Evolutionary conservation across 2,888 invertebrate genomes (phyloP).

Genomic region (Petrolisthes cinctipes): DNA sequence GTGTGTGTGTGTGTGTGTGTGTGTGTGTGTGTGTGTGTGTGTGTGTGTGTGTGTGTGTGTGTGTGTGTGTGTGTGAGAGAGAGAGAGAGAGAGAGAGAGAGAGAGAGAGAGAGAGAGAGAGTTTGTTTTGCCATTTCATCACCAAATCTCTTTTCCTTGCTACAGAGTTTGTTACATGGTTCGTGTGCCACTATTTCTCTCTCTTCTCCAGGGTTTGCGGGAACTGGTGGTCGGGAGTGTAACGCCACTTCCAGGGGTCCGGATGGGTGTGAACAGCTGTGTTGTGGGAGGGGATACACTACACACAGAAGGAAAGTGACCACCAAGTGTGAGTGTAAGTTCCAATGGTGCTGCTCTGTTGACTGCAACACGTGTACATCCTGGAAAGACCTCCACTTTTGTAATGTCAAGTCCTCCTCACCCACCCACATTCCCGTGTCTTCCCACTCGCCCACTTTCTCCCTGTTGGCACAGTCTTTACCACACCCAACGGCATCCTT

Average conservation of each 20-base stretch:
- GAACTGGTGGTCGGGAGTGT: constrained; percentile 55
- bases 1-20: background rate
- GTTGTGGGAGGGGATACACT: constrained; percentile 85
- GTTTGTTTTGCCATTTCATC: too few relatives aligned
- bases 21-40: background rate
- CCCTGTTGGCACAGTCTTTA: background rate
- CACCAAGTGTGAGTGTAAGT: constrained; percentile 82
- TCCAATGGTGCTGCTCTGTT: constrained; percentile 89
- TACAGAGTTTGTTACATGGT: too few relatives aligned
- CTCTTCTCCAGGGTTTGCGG: constrained; percentile 35
- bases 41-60: background rate
- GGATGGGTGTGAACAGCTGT: constrained; percentile 83
- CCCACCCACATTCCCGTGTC: background rate
- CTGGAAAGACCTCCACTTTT: constrained; percentile 80
- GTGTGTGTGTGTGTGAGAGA: background rate
- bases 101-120: background rate
- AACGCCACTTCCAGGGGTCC: constrained; percentile 70
- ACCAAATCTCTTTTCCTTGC: too few relatives aligned
- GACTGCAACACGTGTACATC: constrained; percentile 86
- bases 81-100: background rate
- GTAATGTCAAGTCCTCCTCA: constrained; percentile 68
- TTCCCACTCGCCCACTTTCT: background rate
- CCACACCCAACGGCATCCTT: background rate
- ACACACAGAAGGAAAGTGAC: constrained; percentile 68
- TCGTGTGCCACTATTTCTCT: background rate